Conservation (phyloP, 2,797 vertebrate genomes). For the Acridotheres tristis region DNA sequence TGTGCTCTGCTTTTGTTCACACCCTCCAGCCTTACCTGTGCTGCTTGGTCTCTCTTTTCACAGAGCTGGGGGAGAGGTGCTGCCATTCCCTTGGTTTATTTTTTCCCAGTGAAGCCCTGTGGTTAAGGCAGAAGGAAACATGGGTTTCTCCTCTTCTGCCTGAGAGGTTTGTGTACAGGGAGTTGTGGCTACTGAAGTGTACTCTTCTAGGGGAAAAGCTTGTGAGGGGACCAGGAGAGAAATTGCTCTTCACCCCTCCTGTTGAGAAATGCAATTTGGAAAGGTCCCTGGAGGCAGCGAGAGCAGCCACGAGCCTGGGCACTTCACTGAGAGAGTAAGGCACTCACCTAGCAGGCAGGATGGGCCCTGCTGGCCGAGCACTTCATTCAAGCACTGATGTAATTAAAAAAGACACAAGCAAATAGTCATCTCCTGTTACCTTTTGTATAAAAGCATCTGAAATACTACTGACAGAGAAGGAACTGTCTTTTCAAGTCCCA, state of each 20-base stretch:
- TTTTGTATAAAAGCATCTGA: conserved; percentile 20
- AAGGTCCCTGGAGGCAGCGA: not conserved
- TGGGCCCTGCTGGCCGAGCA: accelerated
- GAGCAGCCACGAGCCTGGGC: not conserved
- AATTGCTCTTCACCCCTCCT: conserved; percentile 2
- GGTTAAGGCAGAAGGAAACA: not conserved
- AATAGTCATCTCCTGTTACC: not conserved
- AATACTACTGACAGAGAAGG: conserved; percentile 2
- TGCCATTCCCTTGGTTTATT: not conserved
- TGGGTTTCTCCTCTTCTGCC: not conserved
- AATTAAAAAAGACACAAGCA: conserved; percentile 43
- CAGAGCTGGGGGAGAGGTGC: not conserved
- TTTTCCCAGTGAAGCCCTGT: not conserved
- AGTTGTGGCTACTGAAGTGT: not conserved
- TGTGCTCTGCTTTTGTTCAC: not conserved
- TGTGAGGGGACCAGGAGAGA: not conserved
- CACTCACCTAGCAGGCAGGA: conserved; percentile 12
- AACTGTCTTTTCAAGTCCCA: not conserved
- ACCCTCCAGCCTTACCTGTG: not conserved
- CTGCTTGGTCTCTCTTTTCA: not conserved
- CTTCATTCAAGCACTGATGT: not conserved
- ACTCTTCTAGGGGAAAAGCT: not conserved
- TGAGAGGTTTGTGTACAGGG: not conserved
- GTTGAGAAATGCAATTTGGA: conserved; percentile 48
- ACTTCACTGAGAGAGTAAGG: not conserved